Evolutionary conservation across 2,113 vertebrate species (phyloP).

Genomic region (Ceyx melanurus): DNA sequence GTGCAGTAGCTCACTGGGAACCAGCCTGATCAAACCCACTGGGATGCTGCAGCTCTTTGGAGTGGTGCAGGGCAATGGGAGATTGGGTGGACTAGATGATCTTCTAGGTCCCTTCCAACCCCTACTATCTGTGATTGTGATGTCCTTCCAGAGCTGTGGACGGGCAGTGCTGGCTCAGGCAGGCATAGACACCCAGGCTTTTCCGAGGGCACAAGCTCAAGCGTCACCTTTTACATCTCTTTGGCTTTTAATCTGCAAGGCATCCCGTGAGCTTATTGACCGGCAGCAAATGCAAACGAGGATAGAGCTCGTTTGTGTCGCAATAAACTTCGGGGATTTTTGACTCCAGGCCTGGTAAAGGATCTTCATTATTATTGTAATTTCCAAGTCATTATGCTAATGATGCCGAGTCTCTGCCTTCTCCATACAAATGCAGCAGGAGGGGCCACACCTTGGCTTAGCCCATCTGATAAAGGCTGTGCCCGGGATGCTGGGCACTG

Average conservation of each 20-base stretch:
- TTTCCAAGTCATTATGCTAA: slow-evolving; percentile 37
- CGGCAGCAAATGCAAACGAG: neutral
- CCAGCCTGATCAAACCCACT: neutral
- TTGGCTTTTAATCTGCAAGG: neutral
- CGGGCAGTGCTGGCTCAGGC: neutral
- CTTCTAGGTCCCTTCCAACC: no score
- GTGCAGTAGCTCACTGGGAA: neutral
- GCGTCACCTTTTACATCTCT: neutral
- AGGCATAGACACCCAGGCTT: neutral
- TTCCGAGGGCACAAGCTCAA: neutral
- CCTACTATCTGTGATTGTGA: no score
- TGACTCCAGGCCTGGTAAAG: neutral
- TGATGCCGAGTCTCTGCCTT: neutral
- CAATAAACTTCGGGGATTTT: slow-evolving; percentile 1
- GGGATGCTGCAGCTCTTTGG: neutral
- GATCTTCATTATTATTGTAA: slow-evolving; percentile 25
- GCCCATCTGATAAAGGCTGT: neutral
- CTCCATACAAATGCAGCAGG: neutral
- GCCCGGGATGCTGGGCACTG: neutral
- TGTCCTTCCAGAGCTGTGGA: no score
- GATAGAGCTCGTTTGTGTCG: neutral
- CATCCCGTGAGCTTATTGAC: neutral
- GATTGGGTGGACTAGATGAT: no score
- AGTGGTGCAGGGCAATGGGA: neutral
- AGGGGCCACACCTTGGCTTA: neutral